A percentile compares a stretch with the other conserved stretches of the same genome.
Conservation (phyloP, 2,797 vertebrate species). For the Melanotaenia parkinsoni region DNA sequence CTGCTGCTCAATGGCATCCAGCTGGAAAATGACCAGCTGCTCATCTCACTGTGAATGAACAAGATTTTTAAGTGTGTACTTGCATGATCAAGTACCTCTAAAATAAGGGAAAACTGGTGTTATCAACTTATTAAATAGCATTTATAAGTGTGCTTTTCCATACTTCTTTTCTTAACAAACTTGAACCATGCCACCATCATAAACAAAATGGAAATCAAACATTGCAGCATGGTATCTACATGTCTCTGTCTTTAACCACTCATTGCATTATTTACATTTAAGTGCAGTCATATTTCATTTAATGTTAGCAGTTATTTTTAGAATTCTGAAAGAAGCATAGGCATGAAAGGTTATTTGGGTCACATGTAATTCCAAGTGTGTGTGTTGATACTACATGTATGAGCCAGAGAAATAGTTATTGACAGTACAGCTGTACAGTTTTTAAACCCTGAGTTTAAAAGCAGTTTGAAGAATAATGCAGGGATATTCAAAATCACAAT, state of each 20-base stretch:
- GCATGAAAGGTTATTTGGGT: conserved; percentile 64
- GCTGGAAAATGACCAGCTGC: conserved; percentile 10
- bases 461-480: neutral
- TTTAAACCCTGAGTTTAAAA: neutral
- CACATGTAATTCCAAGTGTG: conserved; percentile 26
- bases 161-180: no score
- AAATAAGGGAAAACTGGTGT: neutral
- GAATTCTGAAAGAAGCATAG: conserved; percentile 37
- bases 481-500: no score
- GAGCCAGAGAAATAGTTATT: neutral
- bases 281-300: conserved; percentile 73
- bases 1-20: conserved; percentile 1
- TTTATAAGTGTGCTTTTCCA: neutral
- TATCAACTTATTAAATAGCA: neutral
- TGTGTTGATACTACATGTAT: conserved; percentile 5
- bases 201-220: conserved; percentile 17
- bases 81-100: neutral
- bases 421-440: no score
- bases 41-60: conserved; percentile 2
- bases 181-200: neutral
- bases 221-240: neutral
- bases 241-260: conserved; percentile 45
- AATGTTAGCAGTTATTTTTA: conserved; percentile 69
- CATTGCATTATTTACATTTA: conserved; percentile 71
- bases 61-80: neutral